Percentiles rank a stretch among this genome's conserved stretches.
Evolutionary conservation across 2,113 vertebrate species (phyloP).

Genomic region (Hemibates koningsi): DNA sequence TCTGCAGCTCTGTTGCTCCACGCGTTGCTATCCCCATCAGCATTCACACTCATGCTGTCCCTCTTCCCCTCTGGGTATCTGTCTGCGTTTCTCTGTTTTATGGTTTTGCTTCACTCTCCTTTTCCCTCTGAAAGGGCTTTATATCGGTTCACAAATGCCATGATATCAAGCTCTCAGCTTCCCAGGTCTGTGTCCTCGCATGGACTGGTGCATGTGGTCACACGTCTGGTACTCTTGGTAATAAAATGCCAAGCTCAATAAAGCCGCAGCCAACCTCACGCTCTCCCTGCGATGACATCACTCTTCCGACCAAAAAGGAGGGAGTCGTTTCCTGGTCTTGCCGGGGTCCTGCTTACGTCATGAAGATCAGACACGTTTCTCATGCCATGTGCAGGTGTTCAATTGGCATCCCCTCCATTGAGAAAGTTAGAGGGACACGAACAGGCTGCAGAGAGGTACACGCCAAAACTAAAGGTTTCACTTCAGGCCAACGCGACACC

Average conservation of each 20-base stretch:
- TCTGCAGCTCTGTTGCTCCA: slow-evolving; percentile 60
- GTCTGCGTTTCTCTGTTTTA: slow-evolving; percentile 7
- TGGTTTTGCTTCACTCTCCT: slow-evolving; percentile 6
- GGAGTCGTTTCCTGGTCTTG: slow-evolving; percentile 26
- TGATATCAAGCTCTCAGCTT: neutral
- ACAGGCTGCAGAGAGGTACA: neutral
- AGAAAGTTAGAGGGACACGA: slow-evolving; percentile 1
- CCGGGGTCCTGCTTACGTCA: slow-evolving; percentile 31
- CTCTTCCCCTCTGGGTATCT: slow-evolving; percentile 9
- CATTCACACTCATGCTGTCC: slow-evolving; percentile 50
- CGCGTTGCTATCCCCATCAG: slow-evolving; percentile 35
- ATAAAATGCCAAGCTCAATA: slow-evolving; percentile 39
- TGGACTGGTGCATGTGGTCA: slow-evolving; percentile 31
- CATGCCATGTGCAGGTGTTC: slow-evolving; percentile 19
- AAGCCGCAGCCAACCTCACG: slow-evolving; percentile 38
- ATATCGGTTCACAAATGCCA: neutral
- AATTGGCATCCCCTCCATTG: neutral
- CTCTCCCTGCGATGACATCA: slow-evolving; percentile 53
- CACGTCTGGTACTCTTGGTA: slow-evolving; percentile 2
- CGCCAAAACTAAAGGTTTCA: neutral
- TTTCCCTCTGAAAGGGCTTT: neutral
- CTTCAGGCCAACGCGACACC: neutral
- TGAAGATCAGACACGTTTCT: slow-evolving; percentile 15
- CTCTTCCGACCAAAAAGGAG: slow-evolving; percentile 14
- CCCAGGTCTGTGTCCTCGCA: slow-evolving; percentile 8